phyloP scores from a whole-genome alignment of 1,140 invertebrate genomes.

The Meteorus sp. region DNA sequence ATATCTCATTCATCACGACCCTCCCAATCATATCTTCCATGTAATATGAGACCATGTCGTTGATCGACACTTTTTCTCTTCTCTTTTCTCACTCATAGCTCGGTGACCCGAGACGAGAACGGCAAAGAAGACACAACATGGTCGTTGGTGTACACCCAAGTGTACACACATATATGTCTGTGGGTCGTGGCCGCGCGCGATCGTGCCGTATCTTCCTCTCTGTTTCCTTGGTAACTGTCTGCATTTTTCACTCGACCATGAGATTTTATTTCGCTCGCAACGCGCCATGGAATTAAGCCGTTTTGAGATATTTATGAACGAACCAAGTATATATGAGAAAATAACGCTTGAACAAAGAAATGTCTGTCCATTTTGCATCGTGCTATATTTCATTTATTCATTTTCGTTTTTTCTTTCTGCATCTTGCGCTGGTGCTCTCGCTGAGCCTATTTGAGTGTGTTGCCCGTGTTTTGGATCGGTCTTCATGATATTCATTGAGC shows the following conservation, averaged over 20 bases:
- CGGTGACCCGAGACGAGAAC: conserved; percentile 46
- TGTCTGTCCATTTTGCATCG: conserved; percentile 13
- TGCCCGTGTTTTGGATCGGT: background rate
- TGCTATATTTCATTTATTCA: conserved; percentile 9
- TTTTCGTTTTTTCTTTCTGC: background rate
- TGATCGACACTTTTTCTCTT: conserved; percentile 4
- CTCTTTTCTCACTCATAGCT: conserved; percentile 26
- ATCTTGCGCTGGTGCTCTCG: background rate
- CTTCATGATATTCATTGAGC: conserved; percentile 10
- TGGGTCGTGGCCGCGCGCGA: conserved; percentile 49
- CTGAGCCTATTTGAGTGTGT: background rate
- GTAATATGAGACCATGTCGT: no score
- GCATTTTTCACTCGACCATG: conserved; percentile 55
- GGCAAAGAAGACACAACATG: no score
- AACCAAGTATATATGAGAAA: conserved; percentile 38
- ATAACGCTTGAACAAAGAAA: conserved; percentile 49
- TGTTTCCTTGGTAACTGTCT: conserved; percentile 38
- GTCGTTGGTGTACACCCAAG: no score
- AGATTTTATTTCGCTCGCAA: conserved; percentile 54
- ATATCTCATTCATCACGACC: background rate
- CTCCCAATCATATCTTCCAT: conserved; percentile 8
- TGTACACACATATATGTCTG: no score
- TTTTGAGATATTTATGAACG: conserved; percentile 62
- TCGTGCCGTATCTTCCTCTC: conserved; percentile 40
- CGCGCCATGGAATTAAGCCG: conserved; percentile 59